These are phyloP conservation scores for Leptopilina boulardi DNA, from an alignment of 1,140 invertebrate species.

Conservation along the genomic window DNA sequence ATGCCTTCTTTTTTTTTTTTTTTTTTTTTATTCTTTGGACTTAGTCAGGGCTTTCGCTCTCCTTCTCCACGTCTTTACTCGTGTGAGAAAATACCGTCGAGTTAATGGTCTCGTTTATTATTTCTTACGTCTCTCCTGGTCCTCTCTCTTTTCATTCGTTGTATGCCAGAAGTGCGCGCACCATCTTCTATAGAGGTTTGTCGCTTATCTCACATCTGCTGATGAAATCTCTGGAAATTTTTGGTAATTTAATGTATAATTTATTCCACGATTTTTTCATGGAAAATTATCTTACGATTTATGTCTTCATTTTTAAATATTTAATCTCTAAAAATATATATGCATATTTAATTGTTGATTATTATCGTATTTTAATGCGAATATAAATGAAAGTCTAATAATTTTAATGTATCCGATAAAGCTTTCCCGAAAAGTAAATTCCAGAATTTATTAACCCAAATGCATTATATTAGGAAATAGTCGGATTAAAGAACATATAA, in stretches of 20 bases:
- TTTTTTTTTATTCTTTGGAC: neutral
- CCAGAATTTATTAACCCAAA: neutral
- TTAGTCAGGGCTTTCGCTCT: constrained; percentile 31
- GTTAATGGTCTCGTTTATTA: constrained; percentile 64
- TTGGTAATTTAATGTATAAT: constrained; percentile 6
- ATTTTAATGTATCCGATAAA: neutral
- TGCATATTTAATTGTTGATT: too few relatives aligned
- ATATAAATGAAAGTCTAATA: neutral
- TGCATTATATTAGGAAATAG: constrained; percentile 13
- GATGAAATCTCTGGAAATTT: neutral
- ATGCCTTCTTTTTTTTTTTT: neutral
- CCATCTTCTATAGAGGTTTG: constrained; percentile 40
- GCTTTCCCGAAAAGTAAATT: neutral
- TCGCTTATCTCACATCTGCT: constrained; percentile 32
- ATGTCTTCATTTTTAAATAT: neutral
- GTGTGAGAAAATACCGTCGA: constrained; percentile 60
- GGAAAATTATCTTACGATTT: constrained; percentile 3
- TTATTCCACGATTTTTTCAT: constrained; percentile 11
- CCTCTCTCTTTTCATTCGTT: constrained; percentile 60
- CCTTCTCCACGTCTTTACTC: constrained; percentile 36
- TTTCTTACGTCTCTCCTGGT: constrained; percentile 58
- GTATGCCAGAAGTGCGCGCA: constrained; percentile 50
- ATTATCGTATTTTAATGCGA: neutral
- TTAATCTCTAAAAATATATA: too few relatives aligned
- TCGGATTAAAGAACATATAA: constrained; percentile 10